Conservation (phyloP, 2,113 vertebrate species). For the Atlantisia rogersi region DNA sequence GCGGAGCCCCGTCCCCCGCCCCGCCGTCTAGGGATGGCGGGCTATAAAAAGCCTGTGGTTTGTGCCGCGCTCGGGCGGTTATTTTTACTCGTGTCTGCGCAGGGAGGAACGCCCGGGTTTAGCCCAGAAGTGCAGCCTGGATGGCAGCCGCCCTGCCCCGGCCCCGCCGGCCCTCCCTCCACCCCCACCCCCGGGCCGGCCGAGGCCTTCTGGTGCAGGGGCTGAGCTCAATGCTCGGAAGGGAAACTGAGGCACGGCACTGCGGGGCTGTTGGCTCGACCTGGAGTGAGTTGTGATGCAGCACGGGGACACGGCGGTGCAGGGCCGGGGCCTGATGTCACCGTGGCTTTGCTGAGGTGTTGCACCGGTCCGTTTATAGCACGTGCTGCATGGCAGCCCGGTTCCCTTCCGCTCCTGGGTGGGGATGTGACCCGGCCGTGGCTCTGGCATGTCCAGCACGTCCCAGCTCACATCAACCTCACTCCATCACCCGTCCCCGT, state of each 20-base stretch:
- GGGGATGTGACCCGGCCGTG: rapidly evolving
- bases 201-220: rapidly evolving
- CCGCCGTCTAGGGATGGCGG: constrained; percentile 33
- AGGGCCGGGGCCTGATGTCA: not conserved
- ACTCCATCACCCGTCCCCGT: rapidly evolving
- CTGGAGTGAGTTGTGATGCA: rapidly evolving
- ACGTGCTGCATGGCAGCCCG: rapidly evolving
- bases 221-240: rapidly evolving
- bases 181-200: not conserved
- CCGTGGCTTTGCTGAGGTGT: rapidly evolving
- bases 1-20: constrained; percentile 28
- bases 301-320: rapidly evolving
- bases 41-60: constrained; percentile 69
- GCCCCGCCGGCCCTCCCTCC: not conserved
- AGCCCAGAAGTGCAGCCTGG: constrained; percentile 57
- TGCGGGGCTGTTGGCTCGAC: rapidly evolving
- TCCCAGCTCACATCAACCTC: not conserved
- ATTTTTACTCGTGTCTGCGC: constrained; percentile 63
- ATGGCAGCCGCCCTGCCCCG: not conserved
- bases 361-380: rapidly evolving
- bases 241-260: constrained; percentile 31
- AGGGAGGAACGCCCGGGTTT: constrained; percentile 57
- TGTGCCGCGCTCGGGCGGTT: constrained; percentile 42
- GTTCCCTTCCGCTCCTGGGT: rapidly evolving
- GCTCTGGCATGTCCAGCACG: not conserved